A percentile compares a stretch with the other conserved stretches of the same genome.
Conservation (phyloP, 2,888 invertebrate species). For the Hydropsyche betteni region DNA sequence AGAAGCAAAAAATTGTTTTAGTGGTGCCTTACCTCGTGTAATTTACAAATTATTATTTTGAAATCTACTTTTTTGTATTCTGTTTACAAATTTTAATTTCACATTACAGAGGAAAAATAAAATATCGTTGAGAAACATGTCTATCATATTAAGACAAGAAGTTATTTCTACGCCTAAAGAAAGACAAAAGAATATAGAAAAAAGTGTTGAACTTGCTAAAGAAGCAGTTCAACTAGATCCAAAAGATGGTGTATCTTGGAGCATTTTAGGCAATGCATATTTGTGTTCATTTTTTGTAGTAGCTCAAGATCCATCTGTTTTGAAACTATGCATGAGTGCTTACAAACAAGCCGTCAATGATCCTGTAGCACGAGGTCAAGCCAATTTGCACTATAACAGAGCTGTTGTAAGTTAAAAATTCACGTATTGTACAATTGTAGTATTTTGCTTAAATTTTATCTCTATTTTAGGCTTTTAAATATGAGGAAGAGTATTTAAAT, state of each 20-base stretch:
- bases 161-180: conserved; percentile 62
- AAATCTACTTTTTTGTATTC: conserved; percentile 20
- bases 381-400: conserved; percentile 86
- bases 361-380: conserved; percentile 73
- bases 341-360: conserved; percentile 82
- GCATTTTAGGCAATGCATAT: conserved; percentile 85
- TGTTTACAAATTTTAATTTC: conserved; percentile 33
- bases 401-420: conserved; percentile 73
- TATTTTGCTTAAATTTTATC: not conserved
- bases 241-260: conserved; percentile 84
- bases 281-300: conserved; percentile 81
- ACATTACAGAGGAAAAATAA: conserved; percentile 74
- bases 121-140: conserved; percentile 79
- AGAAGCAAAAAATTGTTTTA: conserved; percentile 85
- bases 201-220: conserved; percentile 80
- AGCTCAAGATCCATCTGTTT: conserved; percentile 74
- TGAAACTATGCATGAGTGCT: conserved; percentile 80
- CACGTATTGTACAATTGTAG: not conserved
- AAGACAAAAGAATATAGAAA: conserved; percentile 69
- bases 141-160: conserved; percentile 81
- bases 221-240: conserved; percentile 83
- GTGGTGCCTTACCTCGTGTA: conserved; percentile 78
- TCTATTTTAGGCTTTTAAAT: conserved; percentile 72
- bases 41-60: conserved; percentile 52
- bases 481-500: conserved; percentile 78